Evolutionary conservation across 2,797 vertebrate species (phyloP).

Genomic region (Acipenser oxyrinchus): DNA sequence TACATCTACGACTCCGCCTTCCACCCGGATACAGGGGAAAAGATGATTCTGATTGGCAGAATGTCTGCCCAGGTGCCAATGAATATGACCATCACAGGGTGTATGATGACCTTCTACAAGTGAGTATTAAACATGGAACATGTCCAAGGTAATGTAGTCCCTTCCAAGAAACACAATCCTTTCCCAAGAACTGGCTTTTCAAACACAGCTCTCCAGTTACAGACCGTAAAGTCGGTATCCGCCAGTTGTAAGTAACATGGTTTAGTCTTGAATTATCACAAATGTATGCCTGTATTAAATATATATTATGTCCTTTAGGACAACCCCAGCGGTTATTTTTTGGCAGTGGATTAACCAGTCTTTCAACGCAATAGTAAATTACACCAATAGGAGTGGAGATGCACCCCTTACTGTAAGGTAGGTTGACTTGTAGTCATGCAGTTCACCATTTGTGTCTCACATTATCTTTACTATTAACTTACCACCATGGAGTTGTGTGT

Average conservation of each 20-base stretch:
- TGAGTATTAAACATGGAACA: slow-evolving; percentile 39
- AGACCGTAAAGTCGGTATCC: too few relatives aligned
- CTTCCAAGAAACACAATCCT: too few relatives aligned
- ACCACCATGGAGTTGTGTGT: not conserved
- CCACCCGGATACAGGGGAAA: slow-evolving; percentile 94
- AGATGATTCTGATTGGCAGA: slow-evolving; percentile 94
- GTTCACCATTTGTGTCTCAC: not conserved
- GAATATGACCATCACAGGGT: slow-evolving; percentile 99
- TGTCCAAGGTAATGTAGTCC: not conserved
- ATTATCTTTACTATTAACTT: slow-evolving; percentile 15
- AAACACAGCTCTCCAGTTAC: too few relatives aligned
- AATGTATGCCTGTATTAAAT: too few relatives aligned
- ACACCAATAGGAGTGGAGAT: slow-evolving; percentile 93
- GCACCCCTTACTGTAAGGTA: slow-evolving; percentile 86
- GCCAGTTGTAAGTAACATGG: too few relatives aligned
- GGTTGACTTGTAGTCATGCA: slow-evolving; percentile 14
- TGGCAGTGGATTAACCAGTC: slow-evolving; percentile 99
- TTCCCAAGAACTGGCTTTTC: too few relatives aligned
- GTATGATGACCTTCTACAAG: slow-evolving; percentile 99
- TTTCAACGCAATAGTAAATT: slow-evolving; percentile 95
- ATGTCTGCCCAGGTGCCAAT: slow-evolving; percentile 98
- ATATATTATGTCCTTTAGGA: slow-evolving; percentile 56
- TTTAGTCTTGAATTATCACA: too few relatives aligned
- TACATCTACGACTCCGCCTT: slow-evolving; percentile 95
- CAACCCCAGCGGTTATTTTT: slow-evolving; percentile 86